Base-by-base conservation (phyloP, 2,888 invertebrate genomes). In the Oscheius sp. region DNA sequence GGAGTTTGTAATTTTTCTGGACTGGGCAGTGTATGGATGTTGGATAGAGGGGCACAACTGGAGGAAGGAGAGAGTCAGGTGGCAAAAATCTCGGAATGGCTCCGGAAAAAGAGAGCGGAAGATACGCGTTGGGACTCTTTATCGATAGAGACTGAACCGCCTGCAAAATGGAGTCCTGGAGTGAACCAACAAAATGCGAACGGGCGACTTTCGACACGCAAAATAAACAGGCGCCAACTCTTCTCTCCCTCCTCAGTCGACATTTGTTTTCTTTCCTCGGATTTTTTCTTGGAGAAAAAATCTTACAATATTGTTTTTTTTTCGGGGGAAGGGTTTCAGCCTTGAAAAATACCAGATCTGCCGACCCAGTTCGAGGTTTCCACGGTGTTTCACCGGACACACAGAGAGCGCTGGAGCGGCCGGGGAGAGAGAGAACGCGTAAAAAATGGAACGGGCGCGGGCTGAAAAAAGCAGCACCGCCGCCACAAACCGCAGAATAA, bases 191-290 rank as follows among this genome's bases (percentile, higher is more conserved):
- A 55, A 55, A 55, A 55, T 33, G 17, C 20, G 55, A 55, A 55
- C 55, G 55, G 55, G 37, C 37, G 55, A 4, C 42, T 42, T 42
- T 42, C 42, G 42, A 55, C 55, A 55, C 55, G 55, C 55, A 34
- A 20, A 55, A 55, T 55, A 55, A 55, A 55, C 55, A 55, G 20
- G 20, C 55, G 25, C 48, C n/a, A 52, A 27, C 52, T 52, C 52
- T 29, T 25, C 23, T 29, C 29, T 27, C n/a, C 52, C 10, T 39
- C n/a, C 27, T 58, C 39, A 15, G 25, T 25, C 33, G 2, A 12
- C 34, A n/a, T 57, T n/a, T 29, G 23, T 57, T 25, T 34, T 25
- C 6, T 39, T 33, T 20, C n/a, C n/a, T n/a, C n/a, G n/a, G n/a
- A n/a, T n/a, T n/a, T n/a, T n/a, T n/a, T n/a, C n/a, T n/a, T n/a